phyloP scores from a whole-genome alignment of 2,888 invertebrate species.

The Philonicus albiceps region DNA sequence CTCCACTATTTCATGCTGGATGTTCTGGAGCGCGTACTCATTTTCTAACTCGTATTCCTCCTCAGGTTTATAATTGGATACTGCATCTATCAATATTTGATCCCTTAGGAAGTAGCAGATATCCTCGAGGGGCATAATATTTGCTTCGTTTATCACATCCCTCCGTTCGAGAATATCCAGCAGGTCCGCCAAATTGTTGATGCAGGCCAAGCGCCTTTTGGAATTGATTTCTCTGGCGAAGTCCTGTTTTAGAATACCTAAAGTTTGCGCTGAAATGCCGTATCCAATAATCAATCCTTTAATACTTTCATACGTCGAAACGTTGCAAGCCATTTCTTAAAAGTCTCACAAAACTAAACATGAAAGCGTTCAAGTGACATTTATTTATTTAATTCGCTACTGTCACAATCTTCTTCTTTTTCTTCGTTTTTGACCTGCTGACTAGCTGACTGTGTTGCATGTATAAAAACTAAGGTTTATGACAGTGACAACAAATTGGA shows the following conservation, averaged over 20 bases:
- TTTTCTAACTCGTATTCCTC: neutral
- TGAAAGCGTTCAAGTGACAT: neutral
- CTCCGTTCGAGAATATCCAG: conserved; percentile 56
- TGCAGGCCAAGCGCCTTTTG: conserved; percentile 52
- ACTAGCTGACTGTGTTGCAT: no score
- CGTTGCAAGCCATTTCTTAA: neutral
- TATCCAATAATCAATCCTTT: conserved; percentile 51
- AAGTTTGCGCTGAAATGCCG: neutral
- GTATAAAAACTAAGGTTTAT: no score
- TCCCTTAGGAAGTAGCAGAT: conserved; percentile 50
- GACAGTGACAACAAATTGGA: neutral
- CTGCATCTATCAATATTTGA: conserved; percentile 48
- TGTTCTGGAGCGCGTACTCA: neutral
- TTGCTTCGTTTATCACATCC: conserved; percentile 54
- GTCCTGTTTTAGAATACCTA: conserved; percentile 53
- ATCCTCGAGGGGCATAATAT: conserved; percentile 53
- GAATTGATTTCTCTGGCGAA: conserved; percentile 55
- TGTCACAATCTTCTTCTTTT: neutral
- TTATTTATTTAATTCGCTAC: neutral
- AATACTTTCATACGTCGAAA: conserved; percentile 53
- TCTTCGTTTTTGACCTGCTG: neutral
- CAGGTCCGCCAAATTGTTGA: conserved; percentile 53
- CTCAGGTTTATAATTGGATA: conserved; percentile 50
- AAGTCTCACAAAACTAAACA: neutral
- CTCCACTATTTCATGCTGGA: neutral